phyloP scores from a whole-genome alignment of 1,140 invertebrate species.

The Tribolium madens region DNA sequence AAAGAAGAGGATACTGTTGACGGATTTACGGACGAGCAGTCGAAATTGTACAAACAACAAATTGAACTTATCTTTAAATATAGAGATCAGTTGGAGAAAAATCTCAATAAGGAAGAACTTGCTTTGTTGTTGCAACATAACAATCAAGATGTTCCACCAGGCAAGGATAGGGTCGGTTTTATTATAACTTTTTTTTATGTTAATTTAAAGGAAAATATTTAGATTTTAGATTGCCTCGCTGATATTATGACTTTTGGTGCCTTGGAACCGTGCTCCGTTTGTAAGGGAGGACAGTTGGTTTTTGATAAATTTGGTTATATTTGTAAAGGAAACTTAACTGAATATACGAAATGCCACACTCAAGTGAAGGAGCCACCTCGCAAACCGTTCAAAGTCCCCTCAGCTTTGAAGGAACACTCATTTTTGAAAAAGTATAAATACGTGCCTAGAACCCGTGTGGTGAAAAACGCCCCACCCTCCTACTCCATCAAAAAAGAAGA shows the following conservation, averaged over 20 bases:
- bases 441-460: constrained; percentile 73
- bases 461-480: constrained; percentile 72
- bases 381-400: constrained; percentile 80
- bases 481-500: constrained; percentile 71
- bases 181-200: constrained; percentile 28
- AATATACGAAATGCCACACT: constrained; percentile 92
- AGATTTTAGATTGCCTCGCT: constrained; percentile 82
- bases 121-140: constrained; percentile 79
- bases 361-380: constrained; percentile 80
- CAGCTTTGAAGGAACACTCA: constrained; percentile 70
- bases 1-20: constrained; percentile 68
- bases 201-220: constrained; percentile 31
- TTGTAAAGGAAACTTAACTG: constrained; percentile 85
- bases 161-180: constrained; percentile 72
- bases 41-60: constrained; percentile 78
- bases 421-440: constrained; percentile 80
- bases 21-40: constrained; percentile 67
- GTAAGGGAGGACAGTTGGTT: constrained; percentile 79
- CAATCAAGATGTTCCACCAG: constrained; percentile 75
- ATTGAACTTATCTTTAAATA: constrained; percentile 83
- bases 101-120: constrained; percentile 73
- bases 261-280: constrained; percentile 82
- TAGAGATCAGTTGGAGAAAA: constrained; percentile 66
- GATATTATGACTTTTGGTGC: constrained; percentile 92
- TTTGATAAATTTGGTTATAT: constrained; percentile 83